Conservation (phyloP, 2,888 invertebrate species). For the Scaptomyza parva region DNA sequence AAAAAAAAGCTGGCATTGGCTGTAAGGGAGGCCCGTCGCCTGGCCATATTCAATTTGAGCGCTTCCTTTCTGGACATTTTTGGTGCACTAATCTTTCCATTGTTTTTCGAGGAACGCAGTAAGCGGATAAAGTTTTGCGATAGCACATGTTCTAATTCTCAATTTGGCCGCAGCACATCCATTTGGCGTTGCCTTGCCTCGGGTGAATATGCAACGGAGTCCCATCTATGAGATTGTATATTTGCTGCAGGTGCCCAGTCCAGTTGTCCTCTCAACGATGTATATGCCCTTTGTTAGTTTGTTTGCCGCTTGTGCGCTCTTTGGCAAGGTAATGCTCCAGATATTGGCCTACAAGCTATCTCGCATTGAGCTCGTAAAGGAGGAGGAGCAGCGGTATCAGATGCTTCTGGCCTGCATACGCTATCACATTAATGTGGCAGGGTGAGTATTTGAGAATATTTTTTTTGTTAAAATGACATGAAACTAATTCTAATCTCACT, state of each 20-base stretch:
- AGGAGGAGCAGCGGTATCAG: constrained; percentile 53
- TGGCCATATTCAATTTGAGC: constrained; percentile 78
- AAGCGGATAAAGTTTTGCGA: constrained; percentile 15
- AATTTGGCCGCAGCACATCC: constrained; percentile 71
- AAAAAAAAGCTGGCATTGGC: constrained; percentile 56
- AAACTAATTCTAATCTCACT: not conserved
- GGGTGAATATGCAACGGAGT: constrained; percentile 68
- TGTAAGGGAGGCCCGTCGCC: constrained; percentile 63
- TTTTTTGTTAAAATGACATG: not conserved
- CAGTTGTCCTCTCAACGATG: constrained; percentile 70
- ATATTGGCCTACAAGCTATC: constrained; percentile 69
- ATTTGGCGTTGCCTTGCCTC: constrained; percentile 79
- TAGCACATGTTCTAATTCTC: not conserved
- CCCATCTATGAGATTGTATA: constrained; percentile 82
- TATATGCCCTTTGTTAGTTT: constrained; percentile 82
- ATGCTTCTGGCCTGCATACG: constrained; percentile 69
- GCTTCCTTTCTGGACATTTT: constrained; percentile 72
- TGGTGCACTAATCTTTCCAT: constrained; percentile 70
- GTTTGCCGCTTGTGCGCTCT: constrained; percentile 81
- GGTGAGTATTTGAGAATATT: constrained; percentile 39
- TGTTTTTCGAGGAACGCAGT: constrained; percentile 70
- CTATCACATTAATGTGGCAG: constrained; percentile 54
- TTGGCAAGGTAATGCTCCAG: constrained; percentile 74
- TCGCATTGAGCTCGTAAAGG: constrained; percentile 37
- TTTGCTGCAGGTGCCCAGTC: constrained; percentile 68